phyloP scores from a whole-genome alignment of 2,888 invertebrate genomes.

The Andrena bicolor region DNA sequence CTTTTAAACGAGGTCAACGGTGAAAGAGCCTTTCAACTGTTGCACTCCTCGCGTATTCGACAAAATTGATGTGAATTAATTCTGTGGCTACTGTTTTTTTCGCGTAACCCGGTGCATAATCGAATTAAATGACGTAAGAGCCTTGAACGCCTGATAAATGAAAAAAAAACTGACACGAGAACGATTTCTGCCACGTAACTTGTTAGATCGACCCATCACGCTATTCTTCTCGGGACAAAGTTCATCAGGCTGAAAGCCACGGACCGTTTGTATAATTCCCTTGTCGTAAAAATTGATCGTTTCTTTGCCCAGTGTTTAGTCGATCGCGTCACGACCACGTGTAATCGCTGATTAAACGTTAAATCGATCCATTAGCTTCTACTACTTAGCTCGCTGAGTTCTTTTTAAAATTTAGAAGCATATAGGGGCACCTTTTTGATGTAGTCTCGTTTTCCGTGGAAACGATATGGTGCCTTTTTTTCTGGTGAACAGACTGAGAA shows the following conservation, averaged over 20 bases:
- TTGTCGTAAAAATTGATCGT: constrained; percentile 38
- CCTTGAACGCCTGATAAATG: not conserved
- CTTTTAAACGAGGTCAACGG: constrained; percentile 29
- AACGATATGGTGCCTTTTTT: not conserved
- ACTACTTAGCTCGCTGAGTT: not conserved
- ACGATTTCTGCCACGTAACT: not conserved
- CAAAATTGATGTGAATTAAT: constrained; percentile 15
- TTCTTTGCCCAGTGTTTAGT: constrained; percentile 39
- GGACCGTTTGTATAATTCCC: constrained; percentile 36
- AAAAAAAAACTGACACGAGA: not conserved
- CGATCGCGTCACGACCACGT: constrained; percentile 14
- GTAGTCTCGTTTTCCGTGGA: too few relatives aligned
- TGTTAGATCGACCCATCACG: not conserved
- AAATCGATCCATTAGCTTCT: constrained; percentile 21
- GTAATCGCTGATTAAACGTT: constrained; percentile 40
- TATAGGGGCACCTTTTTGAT: too few relatives aligned
- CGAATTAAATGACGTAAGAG: not conserved
- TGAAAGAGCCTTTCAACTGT: constrained; percentile 44
- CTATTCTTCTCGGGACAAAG: not conserved
- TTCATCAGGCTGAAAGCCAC: constrained; percentile 39
- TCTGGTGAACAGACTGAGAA: constrained; percentile 8
- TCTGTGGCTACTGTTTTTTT: not conserved
- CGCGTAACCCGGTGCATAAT: not conserved
- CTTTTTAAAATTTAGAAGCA: not conserved
- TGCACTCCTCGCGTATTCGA: constrained; percentile 8